phyloP scores from a whole-genome alignment of 2,113 vertebrate species.

The Ceyx melanurus region DNA sequence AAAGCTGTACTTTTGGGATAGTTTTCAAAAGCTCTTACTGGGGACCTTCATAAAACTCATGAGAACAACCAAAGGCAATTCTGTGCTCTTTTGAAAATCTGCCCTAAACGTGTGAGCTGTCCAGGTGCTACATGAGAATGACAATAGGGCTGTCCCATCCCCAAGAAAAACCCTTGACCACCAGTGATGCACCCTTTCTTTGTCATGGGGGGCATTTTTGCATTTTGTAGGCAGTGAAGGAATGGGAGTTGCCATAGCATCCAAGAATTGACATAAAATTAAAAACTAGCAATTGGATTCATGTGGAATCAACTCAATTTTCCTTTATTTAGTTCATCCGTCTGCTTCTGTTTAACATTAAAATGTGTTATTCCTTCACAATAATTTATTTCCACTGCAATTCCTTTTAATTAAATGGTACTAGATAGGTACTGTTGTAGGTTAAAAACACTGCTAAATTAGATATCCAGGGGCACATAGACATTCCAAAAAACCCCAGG shows the following conservation, averaged over 20 bases:
- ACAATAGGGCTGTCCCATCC: not conserved
- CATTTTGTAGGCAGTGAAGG: not conserved
- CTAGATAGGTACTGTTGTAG: not conserved
- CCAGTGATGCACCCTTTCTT: not conserved
- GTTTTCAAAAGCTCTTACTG: not conserved
- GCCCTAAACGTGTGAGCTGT: not conserved
- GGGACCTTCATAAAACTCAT: not conserved
- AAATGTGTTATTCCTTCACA: not conserved
- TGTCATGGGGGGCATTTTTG: not conserved
- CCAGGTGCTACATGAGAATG: not conserved
- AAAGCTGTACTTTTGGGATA: not conserved
- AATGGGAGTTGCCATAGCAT: not conserved
- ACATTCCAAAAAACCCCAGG: not conserved
- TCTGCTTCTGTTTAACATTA: not conserved
- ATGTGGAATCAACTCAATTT: not conserved
- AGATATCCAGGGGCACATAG: not conserved
- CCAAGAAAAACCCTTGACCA: not conserved
- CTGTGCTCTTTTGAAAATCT: not conserved
- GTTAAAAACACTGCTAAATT: not conserved
- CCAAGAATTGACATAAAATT: not conserved
- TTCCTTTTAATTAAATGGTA: constrained; percentile 26
- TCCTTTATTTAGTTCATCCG: not conserved
- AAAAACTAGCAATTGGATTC: not conserved
- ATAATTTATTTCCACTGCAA: not conserved
- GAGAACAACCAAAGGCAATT: not conserved